Conservation (phyloP, 2,113 vertebrate species). For the Hippolais icterina region DNA sequence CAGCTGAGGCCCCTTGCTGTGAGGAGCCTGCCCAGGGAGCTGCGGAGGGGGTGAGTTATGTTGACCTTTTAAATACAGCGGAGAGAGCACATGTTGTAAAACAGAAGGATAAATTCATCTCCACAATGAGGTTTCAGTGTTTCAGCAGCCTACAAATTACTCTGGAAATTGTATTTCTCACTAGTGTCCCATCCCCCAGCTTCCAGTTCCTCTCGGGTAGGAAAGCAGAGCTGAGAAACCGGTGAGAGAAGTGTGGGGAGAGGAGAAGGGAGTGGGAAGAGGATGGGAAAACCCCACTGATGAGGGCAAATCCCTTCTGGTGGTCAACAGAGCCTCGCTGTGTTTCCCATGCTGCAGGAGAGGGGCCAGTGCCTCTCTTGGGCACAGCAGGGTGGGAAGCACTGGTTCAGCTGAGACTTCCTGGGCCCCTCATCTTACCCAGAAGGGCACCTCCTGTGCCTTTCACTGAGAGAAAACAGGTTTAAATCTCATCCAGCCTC, state of each 20-base stretch:
- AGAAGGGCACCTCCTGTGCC: background rate
- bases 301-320: too few species aligned
- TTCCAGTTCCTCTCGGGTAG: fast-evolving
- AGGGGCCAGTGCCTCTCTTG: too few species aligned
- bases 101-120: background rate
- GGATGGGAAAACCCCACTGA: background rate
- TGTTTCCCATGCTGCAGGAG: background rate
- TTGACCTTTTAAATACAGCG: background rate
- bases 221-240: constrained; percentile 16
- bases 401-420: background rate
- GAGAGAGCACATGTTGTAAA: background rate
- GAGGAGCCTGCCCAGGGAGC: background rate
- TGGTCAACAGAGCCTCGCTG: fast-evolving
- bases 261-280: background rate
- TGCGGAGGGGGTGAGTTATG: background rate
- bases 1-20: fast-evolving
- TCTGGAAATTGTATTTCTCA: constrained; percentile 29
- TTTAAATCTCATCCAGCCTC: background rate
- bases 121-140: background rate
- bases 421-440: background rate
- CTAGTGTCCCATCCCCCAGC: background rate
- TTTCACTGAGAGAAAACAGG: background rate
- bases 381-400: background rate
- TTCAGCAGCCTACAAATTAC: constrained; percentile 31
- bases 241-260: background rate